A percentile compares a stretch with the other conserved stretches of the same genome.
phyloP scores from a whole-genome alignment of 2,888 invertebrate species.

The Lymantria monacha region DNA sequence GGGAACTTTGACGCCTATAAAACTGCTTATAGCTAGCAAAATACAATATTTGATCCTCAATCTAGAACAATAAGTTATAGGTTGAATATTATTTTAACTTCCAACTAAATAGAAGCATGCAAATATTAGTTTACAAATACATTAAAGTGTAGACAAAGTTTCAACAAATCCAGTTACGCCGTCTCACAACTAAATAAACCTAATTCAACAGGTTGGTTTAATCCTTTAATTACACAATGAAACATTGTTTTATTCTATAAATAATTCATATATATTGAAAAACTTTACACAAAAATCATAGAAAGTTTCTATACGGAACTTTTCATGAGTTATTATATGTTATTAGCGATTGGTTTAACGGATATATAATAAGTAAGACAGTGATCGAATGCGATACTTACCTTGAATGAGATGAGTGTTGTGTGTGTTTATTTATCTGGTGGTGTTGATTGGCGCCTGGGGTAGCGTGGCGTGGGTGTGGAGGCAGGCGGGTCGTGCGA shows the following conservation, averaged over 20 bases:
- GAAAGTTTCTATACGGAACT: slow-evolving; percentile 13
- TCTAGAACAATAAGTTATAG: no score
- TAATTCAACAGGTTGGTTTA: slow-evolving; percentile 55
- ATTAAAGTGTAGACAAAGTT: slow-evolving; percentile 27
- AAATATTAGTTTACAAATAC: slow-evolving; percentile 25
- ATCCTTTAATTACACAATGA: slow-evolving; percentile 25
- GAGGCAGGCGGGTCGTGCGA: slow-evolving; percentile 61
- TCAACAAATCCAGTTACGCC: slow-evolving; percentile 32
- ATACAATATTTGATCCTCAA: no score
- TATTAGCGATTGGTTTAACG: neutral
- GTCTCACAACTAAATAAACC: slow-evolving; percentile 35
- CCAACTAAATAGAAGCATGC: neutral
- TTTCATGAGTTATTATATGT: slow-evolving; percentile 4
- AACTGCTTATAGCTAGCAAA: no score
- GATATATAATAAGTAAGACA: neutral
- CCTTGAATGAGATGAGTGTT: slow-evolving; percentile 14
- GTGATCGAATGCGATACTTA: slow-evolving; percentile 10
- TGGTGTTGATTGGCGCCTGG: slow-evolving; percentile 8
- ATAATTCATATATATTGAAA: slow-evolving; percentile 10
- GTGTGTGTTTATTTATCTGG: slow-evolving; percentile 21
- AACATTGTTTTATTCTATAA: slow-evolving; percentile 22
- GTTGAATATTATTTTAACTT: no score
- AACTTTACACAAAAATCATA: slow-evolving; percentile 7
- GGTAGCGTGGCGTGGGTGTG: slow-evolving; percentile 33
- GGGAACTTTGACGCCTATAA: no score